Base-by-base conservation (phyloP, 2,888 invertebrate species). In the Bedellia somnulentella region DNA sequence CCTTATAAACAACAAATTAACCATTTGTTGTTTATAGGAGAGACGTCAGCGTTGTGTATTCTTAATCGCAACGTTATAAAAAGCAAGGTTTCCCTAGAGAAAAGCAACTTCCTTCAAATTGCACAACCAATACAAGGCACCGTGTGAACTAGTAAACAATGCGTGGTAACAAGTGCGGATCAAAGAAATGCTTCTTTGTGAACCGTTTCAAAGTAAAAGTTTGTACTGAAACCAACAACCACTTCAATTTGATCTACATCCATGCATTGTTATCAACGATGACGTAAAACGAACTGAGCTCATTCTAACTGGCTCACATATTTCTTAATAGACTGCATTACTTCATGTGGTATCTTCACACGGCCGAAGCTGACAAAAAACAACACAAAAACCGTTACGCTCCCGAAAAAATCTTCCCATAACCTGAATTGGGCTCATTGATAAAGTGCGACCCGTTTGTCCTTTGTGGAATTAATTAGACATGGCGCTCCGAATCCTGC, bases 351-450 rank as follows among this genome's bases (percentile, higher is more conserved):
- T 57, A 61, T 61, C 62, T 66, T 71, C 68, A 64, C 70, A 68
- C 73, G 71, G 66, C 66, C 66, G 59, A 53, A 63, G 50, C 55
- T 55, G 58, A 66, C 67, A 71, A 73, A 75, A 75, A 75, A 67
- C 62, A 63, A 63, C 61, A 75, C 63, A 71, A 73, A 73, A 71
- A 71, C 73, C 71, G 73, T 73, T 73, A 73, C 52, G 64, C 57
- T 59, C 61, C 59, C 57, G 54, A 66, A 68, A 67, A 71, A 67
- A 57, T 50, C 47, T 62, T 66, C 66, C 57, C 71, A 68, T 68
- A 62, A 57, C 59, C 57, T 67, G 64, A 62, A 67, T 66, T 49
- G 36, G 37, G 37, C 61, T 62, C 73, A 73, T 73, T 73, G 68
- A 73, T 52, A 57, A 67, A 52, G 37, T 30, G 35, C 41, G 24